phyloP scores from a whole-genome alignment of 2,888 invertebrate genomes.

The Nemapogon koenigi region DNA sequence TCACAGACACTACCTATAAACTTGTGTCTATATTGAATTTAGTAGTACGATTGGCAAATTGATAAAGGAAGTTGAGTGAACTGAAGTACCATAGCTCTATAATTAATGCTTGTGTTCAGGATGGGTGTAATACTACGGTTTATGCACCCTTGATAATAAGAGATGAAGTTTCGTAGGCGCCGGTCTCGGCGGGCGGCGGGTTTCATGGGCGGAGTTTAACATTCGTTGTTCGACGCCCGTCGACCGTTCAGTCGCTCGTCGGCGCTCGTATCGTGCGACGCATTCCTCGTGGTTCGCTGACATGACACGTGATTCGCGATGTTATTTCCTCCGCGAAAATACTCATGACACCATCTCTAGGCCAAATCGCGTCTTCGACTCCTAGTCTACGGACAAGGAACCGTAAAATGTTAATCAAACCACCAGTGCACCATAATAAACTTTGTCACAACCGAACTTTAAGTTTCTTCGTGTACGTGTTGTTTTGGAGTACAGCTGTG shows the following conservation, averaged over 20 bases:
- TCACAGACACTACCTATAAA: no score
- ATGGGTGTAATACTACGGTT: slow-evolving; percentile 52
- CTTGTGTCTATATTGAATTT: no score
- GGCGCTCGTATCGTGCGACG: slow-evolving; percentile 42
- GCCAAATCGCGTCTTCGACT: background rate
- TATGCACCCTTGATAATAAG: slow-evolving; percentile 58
- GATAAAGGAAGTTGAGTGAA: slow-evolving; percentile 26
- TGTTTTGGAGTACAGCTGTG: slow-evolving; percentile 52
- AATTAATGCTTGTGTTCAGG: slow-evolving; percentile 45
- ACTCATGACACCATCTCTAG: slow-evolving; percentile 50
- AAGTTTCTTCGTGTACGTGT: slow-evolving; percentile 57
- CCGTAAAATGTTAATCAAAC: slow-evolving; percentile 59
- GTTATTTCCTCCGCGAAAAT: slow-evolving; percentile 46
- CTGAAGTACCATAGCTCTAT: slow-evolving; percentile 42
- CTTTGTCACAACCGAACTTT: slow-evolving; percentile 50
- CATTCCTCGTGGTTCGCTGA: slow-evolving; percentile 22
- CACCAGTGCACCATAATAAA: slow-evolving; percentile 39
- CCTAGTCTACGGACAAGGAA: slow-evolving; percentile 19
- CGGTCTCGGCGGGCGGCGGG: slow-evolving; percentile 32
- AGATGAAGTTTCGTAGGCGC: slow-evolving; percentile 56
- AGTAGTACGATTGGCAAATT: no score
- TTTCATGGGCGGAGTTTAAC: slow-evolving; percentile 50
- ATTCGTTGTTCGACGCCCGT: no score
- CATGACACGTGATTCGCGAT: slow-evolving; percentile 56
- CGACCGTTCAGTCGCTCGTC: slow-evolving; percentile 60